Evolutionary conservation across 2,113 vertebrate species (phyloP).

Genomic region (Isurus oxyrinchus): DNA sequence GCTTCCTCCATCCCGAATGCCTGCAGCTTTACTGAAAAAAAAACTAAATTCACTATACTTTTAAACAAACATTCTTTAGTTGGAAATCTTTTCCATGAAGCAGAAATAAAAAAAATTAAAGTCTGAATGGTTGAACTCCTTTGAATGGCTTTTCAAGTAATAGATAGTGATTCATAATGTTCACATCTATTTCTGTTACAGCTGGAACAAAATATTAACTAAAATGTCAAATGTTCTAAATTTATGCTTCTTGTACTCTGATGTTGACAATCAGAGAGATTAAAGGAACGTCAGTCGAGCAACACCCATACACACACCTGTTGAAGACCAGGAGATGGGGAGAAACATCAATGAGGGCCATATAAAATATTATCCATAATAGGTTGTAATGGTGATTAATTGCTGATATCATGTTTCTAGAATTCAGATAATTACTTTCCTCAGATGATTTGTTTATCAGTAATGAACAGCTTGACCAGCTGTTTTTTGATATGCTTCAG

Average conservation of each 20-base stretch:
- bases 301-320: too few relatives aligned
- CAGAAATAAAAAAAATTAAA: neutral
- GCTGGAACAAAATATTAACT: neutral
- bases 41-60: neutral
- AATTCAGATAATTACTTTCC: neutral
- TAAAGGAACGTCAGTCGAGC: too few relatives aligned
- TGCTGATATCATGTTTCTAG: neutral
- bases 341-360: neutral
- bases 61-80: neutral
- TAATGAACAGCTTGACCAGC: neutral
- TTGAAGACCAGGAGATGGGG: too few relatives aligned
- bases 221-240: neutral
- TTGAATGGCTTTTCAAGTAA: neutral
- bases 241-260: neutral
- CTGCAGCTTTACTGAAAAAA: neutral
- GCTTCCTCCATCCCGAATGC: neutral
- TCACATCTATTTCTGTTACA: neutral
- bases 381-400: too few relatives aligned
- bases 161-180: neutral
- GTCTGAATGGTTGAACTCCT: neutral
- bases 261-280: neutral
- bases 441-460: neutral
- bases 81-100: neutral
- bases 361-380: too few relatives aligned
- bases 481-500: neutral